Conservation (phyloP, 2,888 invertebrate species). For the Tipula lateralis region DNA sequence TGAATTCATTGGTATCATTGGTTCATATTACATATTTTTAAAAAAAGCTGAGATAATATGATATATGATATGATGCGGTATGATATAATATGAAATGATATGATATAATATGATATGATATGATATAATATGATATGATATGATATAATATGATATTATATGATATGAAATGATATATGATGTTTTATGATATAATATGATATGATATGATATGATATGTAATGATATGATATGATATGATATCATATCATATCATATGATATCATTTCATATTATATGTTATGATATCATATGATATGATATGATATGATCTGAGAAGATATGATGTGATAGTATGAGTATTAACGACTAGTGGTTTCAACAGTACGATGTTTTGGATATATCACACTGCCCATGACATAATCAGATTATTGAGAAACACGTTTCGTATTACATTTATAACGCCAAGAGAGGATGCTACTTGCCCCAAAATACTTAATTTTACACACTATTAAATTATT, state of each 20-base stretch:
- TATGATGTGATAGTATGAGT: background rate
- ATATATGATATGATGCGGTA: background rate
- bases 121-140: background rate
- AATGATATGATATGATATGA: background rate
- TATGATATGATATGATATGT: background rate
- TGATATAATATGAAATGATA: background rate
- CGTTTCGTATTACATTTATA: too few species aligned
- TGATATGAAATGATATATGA: background rate
- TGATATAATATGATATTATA: background rate
- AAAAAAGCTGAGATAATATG: background rate
- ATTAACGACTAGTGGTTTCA: too few species aligned
- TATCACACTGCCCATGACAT: too few species aligned
- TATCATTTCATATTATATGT: background rate
- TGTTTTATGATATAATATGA: background rate
- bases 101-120: background rate
- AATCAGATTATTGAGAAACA: too few species aligned
- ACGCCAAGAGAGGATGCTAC: too few species aligned
- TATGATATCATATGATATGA: background rate
- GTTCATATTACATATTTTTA: too few species aligned
- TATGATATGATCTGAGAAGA: background rate
- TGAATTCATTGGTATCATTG: too few species aligned
- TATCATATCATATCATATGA: background rate
- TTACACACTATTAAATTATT: too few species aligned
- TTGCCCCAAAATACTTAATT: too few species aligned
- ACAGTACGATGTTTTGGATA: too few species aligned